A percentile compares a stretch with the other conserved stretches of the same genome.
These are phyloP conservation scores for Pterobdella sp. DNA, from an alignment of 2,888 invertebrate genomes.

Conservation along the genomic window DNA sequence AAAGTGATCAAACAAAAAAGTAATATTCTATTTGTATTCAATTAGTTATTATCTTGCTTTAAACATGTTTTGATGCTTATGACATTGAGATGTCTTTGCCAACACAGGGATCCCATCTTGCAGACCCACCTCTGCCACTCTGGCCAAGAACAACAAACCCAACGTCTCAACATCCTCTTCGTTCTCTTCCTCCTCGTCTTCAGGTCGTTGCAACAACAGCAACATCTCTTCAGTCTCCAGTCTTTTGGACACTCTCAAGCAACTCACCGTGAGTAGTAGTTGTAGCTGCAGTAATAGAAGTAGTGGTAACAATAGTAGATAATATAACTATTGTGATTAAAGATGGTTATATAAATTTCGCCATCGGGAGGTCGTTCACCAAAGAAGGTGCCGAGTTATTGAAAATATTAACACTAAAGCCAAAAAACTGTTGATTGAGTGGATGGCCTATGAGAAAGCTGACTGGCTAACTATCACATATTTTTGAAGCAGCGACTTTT, in stretches of 20 bases:
- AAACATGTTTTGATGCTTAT: too few relatives aligned
- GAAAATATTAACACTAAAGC: too few relatives aligned
- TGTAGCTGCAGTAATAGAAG: not conserved
- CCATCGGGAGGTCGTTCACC: too few relatives aligned
- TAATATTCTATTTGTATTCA: not conserved
- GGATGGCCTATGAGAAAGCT: too few relatives aligned
- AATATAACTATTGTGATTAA: too few relatives aligned
- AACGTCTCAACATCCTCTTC: not conserved
- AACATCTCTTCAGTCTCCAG: not conserved
- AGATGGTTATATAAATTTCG: too few relatives aligned
- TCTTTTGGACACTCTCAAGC: not conserved
- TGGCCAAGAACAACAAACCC: conserved; percentile 12
- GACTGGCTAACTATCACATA: too few relatives aligned
- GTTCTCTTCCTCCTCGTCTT: not conserved
- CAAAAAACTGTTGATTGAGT: too few relatives aligned
- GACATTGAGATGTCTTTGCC: too few relatives aligned
- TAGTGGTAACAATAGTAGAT: conserved; percentile 2
- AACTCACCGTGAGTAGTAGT: not conserved
- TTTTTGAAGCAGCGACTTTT: too few relatives aligned
- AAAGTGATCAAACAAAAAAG: conserved; percentile 25
- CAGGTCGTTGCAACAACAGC: conserved; percentile 1
- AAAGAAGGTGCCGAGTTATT: too few relatives aligned
- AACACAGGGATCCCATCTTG: not conserved
- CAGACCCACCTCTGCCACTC: conserved; percentile 22
- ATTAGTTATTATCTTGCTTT: not conserved